Evolutionary conservation across 2,113 vertebrate species (phyloP), one percentile per base, ranked within the genome.

Genomic region (Capreolus pygargus): DNA sequence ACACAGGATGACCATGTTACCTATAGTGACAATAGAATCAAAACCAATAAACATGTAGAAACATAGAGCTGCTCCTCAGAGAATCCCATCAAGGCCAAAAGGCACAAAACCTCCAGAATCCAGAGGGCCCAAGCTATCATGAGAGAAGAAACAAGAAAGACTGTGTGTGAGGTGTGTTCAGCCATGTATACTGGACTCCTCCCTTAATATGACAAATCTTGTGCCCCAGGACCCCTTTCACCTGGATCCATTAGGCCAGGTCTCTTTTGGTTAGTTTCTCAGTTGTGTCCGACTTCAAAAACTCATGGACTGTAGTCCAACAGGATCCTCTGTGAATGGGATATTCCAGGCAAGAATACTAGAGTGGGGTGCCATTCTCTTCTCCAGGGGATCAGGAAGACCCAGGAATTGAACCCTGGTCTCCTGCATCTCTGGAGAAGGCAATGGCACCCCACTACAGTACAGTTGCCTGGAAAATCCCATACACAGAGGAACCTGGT

Each of bases 21-120:
- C 99, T 99, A 99, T 99, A 12, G 99, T 99, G 87, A 99, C 99
- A 1, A 99, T 99, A 98, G 99, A 99, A 98, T 99, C 99, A 30
- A 99, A 99, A 9, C 99, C 99, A 3, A 99, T 99, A 0, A 99
- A 99, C 43, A 99, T 99, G 0, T 99, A 99, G 98, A 99, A 99
- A 96, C 99, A 99, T 5, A 99, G 99, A 43, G 99, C 99, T 5
- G 99, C 99, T 0, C 99, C 99, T 0, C 98, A 99, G n/a, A 99
- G 98, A 95, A 99, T 98, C 2, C 99, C 99, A 0, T 98, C 95
- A 52, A 99, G 97, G 14, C 99, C 99, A 84, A 99, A 99, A 1
- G 99, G 99, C 33, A 98, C 57, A 54, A 99, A 99, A 0, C 99
- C 99, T 0, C 99, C 99, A 0, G 39, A 74, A 74, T 21, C 36